These are phyloP conservation scores for Abrostola tripartita DNA, from an alignment of 2,888 invertebrate genomes.

Conservation along the genomic window DNA sequence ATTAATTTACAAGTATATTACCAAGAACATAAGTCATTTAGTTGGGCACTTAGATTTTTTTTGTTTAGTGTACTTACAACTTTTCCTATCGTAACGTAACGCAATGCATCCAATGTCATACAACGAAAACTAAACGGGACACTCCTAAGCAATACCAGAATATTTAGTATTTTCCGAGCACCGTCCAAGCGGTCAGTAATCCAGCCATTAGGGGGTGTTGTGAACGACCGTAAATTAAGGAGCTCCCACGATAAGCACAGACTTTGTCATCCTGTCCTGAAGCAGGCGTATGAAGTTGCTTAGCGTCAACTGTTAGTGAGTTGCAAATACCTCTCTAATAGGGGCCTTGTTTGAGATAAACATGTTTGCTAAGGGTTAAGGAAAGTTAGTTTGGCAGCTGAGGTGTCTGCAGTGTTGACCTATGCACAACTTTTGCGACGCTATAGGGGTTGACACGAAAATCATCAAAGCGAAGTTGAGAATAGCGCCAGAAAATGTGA, in stretches of 20 bases:
- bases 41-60: too few species aligned
- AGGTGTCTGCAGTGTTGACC: slow-evolving; percentile 5
- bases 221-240: slow-evolving; percentile 50
- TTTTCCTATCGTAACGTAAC: too few species aligned
- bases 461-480: too few species aligned
- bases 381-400: slow-evolving; percentile 1
- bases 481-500: too few species aligned
- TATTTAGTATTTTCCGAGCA: slow-evolving; percentile 27
- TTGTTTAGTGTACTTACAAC: too few species aligned
- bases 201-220: slow-evolving; percentile 39
- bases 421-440: background rate
- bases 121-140: background rate
- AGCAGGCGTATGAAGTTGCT: slow-evolving; percentile 21
- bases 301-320: slow-evolving; percentile 13
- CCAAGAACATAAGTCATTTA: too few species aligned
- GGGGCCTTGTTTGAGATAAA: slow-evolving; percentile 28
- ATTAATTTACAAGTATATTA: too few species aligned
- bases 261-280: slow-evolving; percentile 51
- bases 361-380: slow-evolving; percentile 15
- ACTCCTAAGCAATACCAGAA: slow-evolving; percentile 13
- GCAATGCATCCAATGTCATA: too few species aligned
- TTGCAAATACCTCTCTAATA: slow-evolving; percentile 29
- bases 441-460: background rate
- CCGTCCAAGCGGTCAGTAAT: slow-evolving; percentile 32
- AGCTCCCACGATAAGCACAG: slow-evolving; percentile 41